Percentiles rank a stretch among this genome's conserved stretches.
These are phyloP conservation scores for Leucophenga maculata DNA, from an alignment of 2,888 invertebrate genomes.

Conservation along the genomic window DNA sequence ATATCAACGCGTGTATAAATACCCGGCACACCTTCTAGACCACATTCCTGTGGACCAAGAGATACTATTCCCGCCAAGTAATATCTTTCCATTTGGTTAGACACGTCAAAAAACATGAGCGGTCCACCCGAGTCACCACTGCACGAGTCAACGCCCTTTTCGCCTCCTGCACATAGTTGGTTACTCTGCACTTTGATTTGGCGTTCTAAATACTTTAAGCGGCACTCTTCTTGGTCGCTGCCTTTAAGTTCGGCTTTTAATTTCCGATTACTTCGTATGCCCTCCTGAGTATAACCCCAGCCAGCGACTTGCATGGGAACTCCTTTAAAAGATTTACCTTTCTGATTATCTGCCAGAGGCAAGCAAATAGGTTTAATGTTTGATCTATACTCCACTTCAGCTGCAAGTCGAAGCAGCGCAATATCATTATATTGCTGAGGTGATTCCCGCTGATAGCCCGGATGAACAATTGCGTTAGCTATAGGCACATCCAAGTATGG, in stretches of 20 bases:
- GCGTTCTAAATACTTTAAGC: conserved; percentile 71
- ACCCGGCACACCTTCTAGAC: conserved; percentile 75
- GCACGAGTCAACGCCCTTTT: conserved; percentile 73
- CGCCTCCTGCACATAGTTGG: conserved; percentile 77
- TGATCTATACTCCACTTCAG: conserved; percentile 74
- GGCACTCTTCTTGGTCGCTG: conserved; percentile 72
- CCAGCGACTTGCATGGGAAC: conserved; percentile 75
- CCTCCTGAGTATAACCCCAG: conserved; percentile 76
- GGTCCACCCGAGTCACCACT: conserved; percentile 69
- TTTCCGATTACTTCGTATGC: conserved; percentile 74
- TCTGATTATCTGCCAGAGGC: conserved; percentile 66
- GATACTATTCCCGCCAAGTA: conserved; percentile 76
- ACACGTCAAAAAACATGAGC: background rate
- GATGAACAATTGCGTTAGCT: conserved; percentile 77
- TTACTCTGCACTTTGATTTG: conserved; percentile 70
- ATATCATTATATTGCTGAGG: conserved; percentile 79
- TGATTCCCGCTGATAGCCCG: conserved; percentile 75
- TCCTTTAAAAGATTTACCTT: conserved; percentile 64
- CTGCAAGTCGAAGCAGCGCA: conserved; percentile 77
- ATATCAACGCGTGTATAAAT: conserved; percentile 76
- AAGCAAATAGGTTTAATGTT: conserved; percentile 77
- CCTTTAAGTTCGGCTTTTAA: conserved; percentile 73
- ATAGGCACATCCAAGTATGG: conserved; percentile 76
- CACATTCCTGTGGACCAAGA: conserved; percentile 77
- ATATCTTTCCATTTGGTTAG: conserved; percentile 34